phyloP scores from a whole-genome alignment of 2,797 vertebrate genomes.

The Schizopygopsis malacanthus region DNA sequence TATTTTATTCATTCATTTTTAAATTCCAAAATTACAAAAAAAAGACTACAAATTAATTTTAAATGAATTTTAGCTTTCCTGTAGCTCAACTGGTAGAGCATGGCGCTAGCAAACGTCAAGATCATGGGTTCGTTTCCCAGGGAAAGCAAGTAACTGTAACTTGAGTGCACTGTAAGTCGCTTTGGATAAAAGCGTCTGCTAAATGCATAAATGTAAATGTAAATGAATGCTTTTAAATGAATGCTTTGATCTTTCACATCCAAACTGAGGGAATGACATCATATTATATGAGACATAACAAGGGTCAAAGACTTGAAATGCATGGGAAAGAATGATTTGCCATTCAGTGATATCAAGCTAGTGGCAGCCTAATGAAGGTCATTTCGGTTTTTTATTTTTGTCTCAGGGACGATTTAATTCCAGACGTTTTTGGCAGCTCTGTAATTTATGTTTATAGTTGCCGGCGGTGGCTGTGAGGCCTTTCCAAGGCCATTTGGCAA shows the following conservation, averaged over 20 bases:
- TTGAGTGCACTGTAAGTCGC: too few relatives aligned
- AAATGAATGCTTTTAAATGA: too few relatives aligned
- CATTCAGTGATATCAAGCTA: neutral
- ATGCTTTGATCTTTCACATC: neutral
- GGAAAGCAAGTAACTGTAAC: too few relatives aligned
- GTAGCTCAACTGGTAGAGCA: too few relatives aligned
- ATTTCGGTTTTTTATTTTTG: neutral
- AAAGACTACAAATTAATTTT: too few relatives aligned
- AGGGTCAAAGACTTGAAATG: neutral
- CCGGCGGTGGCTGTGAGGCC: neutral
- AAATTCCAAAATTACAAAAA: neutral
- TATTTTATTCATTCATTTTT: neutral
- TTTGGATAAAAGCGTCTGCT: too few relatives aligned
- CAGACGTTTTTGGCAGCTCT: conserved; percentile 21
- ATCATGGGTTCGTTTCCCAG: too few relatives aligned
- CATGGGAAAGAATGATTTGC: neutral
- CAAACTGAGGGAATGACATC: neutral
- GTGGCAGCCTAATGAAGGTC: neutral
- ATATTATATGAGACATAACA: neutral
- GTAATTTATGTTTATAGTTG: conserved; percentile 4
- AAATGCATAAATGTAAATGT: too few relatives aligned
- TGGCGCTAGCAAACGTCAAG: too few relatives aligned
- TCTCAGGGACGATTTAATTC: neutral
- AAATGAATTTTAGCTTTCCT: too few relatives aligned
- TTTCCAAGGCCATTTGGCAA: neutral